These are phyloP conservation scores for Canis aureus DNA, from an alignment of 2,113 vertebrate species.

Conservation along the genomic window DNA sequence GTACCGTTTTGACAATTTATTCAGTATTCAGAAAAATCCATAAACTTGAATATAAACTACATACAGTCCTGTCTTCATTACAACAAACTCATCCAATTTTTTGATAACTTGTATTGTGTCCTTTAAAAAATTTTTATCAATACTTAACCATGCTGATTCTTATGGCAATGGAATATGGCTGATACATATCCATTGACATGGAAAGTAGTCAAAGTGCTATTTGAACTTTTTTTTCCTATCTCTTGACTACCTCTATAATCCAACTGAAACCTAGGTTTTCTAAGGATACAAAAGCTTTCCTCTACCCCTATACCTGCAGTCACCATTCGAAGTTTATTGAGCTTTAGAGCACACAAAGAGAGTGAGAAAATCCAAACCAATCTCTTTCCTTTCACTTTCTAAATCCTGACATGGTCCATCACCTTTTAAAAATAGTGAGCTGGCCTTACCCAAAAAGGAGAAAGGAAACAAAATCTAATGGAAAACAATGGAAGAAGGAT, in stretches of 20 bases:
- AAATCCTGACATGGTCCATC: constrained; percentile 94
- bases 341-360: constrained; percentile 85
- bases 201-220: constrained; percentile 83
- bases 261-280: constrained; percentile 82
- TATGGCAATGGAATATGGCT: constrained; percentile 63
- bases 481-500: constrained; percentile 90
- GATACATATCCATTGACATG: constrained; percentile 85
- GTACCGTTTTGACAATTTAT: constrained; percentile 75
- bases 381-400: constrained; percentile 90
- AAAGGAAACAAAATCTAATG: constrained; percentile 90
- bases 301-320: constrained; percentile 86
- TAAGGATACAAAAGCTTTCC: constrained; percentile 85
- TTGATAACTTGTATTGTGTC: constrained; percentile 49
- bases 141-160: constrained; percentile 77
- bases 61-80: constrained; percentile 54
- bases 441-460: constrained; percentile 84
- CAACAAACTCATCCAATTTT: constrained; percentile 59
- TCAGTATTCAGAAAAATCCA: constrained; percentile 61
- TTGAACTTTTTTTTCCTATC: constrained; percentile 82
- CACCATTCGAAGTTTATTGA: constrained; percentile 86
- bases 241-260: constrained; percentile 83
- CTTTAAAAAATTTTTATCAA: constrained; percentile 69
- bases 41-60: constrained; percentile 63
- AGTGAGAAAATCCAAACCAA: constrained; percentile 87
- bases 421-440: constrained; percentile 93